phyloP scores from a whole-genome alignment of 2,797 vertebrate genomes.

The Buphagus erythrorhynchus region DNA sequence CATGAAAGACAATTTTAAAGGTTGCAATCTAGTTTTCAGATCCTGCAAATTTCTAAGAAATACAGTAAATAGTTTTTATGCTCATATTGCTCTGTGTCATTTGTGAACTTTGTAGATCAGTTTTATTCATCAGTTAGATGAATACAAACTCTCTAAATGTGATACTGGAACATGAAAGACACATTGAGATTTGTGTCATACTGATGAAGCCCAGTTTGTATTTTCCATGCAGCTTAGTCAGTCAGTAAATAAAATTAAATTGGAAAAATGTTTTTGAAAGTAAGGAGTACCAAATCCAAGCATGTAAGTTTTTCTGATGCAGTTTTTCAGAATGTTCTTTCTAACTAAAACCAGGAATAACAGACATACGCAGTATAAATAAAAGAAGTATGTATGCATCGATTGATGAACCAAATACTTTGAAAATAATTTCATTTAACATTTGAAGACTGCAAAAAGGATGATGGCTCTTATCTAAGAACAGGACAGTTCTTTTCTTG shows the following conservation, averaged over 20 bases:
- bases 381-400: neutral
- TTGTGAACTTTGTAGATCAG: neutral
- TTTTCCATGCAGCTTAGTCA: neutral
- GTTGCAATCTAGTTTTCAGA: neutral
- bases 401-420: neutral
- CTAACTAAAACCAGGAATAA: neutral
- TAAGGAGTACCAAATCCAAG: neutral
- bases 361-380: neutral
- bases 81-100: neutral
- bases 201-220: neutral
- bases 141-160: neutral
- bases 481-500: neutral
- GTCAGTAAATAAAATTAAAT: neutral
- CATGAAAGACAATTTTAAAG: neutral
- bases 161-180: neutral
- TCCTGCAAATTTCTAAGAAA: neutral
- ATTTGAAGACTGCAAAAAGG: neutral
- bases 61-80: neutral
- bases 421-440: neutral
- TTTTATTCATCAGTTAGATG: neutral
- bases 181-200: neutral
- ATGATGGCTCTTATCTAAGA: neutral
- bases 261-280: neutral
- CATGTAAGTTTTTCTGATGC: neutral
- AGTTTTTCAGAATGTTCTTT: neutral